Conservation (phyloP, 2,113 vertebrate genomes). For the Anarrhichthys ocellatus region DNA sequence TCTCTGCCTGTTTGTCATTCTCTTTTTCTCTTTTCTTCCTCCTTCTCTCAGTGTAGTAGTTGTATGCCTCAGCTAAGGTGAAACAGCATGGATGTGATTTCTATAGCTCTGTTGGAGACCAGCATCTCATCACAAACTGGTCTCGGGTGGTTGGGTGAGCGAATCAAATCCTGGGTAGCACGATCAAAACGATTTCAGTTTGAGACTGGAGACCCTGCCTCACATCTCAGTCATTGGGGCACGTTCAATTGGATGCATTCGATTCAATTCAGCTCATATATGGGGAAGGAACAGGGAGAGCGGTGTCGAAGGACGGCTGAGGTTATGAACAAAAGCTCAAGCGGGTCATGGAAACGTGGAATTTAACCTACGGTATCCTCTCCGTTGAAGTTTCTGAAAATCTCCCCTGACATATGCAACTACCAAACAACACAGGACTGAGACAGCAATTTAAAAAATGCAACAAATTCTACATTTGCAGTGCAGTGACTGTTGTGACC, state of each 20-base stretch:
- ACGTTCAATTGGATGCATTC: slow-evolving; percentile 68
- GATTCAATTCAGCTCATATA: slow-evolving; percentile 65
- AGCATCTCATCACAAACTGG: slow-evolving; percentile 76
- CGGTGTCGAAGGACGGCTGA: slow-evolving; percentile 15
- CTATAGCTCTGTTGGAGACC: slow-evolving; percentile 76
- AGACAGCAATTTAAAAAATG: not conserved
- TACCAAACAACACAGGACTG: not conserved
- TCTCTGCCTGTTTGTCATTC: slow-evolving; percentile 46
- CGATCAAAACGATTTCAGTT: slow-evolving; percentile 71
- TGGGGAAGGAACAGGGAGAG: slow-evolving; percentile 17
- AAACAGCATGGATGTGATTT: slow-evolving; percentile 78
- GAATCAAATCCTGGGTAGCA: slow-evolving; percentile 74
- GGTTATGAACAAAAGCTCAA: slow-evolving; percentile 33
- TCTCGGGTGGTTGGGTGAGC: slow-evolving; percentile 72
- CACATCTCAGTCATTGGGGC: slow-evolving; percentile 57
- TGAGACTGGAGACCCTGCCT: slow-evolving; percentile 56
- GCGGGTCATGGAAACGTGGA: not conserved
- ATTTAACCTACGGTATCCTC: slow-evolving; percentile 3
- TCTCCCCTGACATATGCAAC: not conserved
- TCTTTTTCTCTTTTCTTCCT: slow-evolving; percentile 47
- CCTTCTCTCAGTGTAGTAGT: slow-evolving; percentile 38
- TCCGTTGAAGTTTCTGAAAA: not conserved
- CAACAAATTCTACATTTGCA: not conserved
- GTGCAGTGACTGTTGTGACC: not conserved
- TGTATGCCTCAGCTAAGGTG: slow-evolving; percentile 67